Evolutionary conservation across 2,113 vertebrate genomes (phyloP), one percentile per base, ranked within the genome.

Genomic region (Scolopax mira): DNA sequence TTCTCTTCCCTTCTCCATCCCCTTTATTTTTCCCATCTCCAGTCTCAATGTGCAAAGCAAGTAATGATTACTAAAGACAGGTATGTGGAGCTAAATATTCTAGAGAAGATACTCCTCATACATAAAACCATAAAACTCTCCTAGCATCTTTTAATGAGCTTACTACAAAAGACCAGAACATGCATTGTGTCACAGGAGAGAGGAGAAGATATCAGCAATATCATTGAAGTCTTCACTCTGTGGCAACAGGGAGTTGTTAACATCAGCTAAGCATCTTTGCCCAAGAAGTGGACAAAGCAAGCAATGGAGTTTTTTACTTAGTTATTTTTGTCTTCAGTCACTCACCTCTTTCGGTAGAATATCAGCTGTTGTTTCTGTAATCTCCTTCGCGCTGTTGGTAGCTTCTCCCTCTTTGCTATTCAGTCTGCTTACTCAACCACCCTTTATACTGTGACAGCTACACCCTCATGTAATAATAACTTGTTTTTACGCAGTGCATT

Each of bases 401-500:
- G 54, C 61, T 60, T 81, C 85, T 86, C 3, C 6, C 41, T 89
- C 88, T 61, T 91, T 72, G 48, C 80, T 60, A 13, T 66, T 90
- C 9, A 3, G 10, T 82, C 82, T 92, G 58, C 87, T 97, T 97
- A 70, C 84, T 97, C 95, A 93, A 77, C 42, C 58, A 31, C 61
- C 90, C 93, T 83, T 96, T 96, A 92, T 94, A 94, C 74, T 81
- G 62, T 70, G 71, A 83, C 73, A 95, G 86, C 92, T 91, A 96
- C 94, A 94, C 95, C 96, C 93, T 96, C 87, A 77, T 6, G 0
- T 94, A 93, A 93, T 89, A 89, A 94, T 13, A 60, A 83, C 75
- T 81, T 89, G 90, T 67, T 95, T 71, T 90, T 73, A n/a, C 61
- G 67, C 79, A 57, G 44, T 66, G 61, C 64, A 19, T 86, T 92